Evolutionary conservation across 1,140 invertebrate genomes (phyloP).

Genomic region (Cotesia typhae): DNA sequence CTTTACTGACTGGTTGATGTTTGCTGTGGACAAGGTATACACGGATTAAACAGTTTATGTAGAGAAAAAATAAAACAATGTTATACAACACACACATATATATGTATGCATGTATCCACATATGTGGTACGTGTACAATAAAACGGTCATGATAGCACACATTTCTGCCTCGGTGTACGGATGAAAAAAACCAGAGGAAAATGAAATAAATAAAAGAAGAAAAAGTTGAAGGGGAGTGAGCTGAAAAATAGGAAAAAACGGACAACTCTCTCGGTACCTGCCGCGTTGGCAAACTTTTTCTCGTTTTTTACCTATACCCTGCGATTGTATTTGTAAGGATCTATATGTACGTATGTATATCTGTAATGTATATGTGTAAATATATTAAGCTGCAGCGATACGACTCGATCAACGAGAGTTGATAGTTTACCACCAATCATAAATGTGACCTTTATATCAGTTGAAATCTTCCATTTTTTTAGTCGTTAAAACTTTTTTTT

Average conservation of each 20-base stretch:
- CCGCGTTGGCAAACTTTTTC: not conserved
- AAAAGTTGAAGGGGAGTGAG: no score
- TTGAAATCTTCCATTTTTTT: not conserved
- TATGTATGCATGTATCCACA: no score
- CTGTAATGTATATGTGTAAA: not conserved
- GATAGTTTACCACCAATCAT: not conserved
- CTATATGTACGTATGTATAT: not conserved
- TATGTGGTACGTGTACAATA: no score
- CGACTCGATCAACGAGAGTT: slow-evolving; percentile 14
- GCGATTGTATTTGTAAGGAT: not conserved
- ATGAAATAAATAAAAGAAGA: no score
- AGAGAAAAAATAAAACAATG: not conserved
- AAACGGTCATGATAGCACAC: no score
- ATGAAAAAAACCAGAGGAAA: no score
- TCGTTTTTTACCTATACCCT: not conserved
- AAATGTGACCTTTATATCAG: not conserved
- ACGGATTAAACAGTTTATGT: slow-evolving; percentile 11
- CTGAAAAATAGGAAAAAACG: no score
- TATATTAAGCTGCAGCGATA: not conserved
- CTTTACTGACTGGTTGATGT: not conserved
- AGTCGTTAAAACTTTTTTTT: not conserved
- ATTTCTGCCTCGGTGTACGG: no score
- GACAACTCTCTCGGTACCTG: slow-evolving; percentile 4
- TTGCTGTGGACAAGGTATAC: slow-evolving; percentile 13
- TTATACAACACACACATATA: not conserved